A percentile compares a stretch with the other conserved stretches of the same genome.
These are phyloP conservation scores for Galagoides demidoff DNA, from an alignment of 2,797 vertebrate species.

Conservation along the genomic window DNA sequence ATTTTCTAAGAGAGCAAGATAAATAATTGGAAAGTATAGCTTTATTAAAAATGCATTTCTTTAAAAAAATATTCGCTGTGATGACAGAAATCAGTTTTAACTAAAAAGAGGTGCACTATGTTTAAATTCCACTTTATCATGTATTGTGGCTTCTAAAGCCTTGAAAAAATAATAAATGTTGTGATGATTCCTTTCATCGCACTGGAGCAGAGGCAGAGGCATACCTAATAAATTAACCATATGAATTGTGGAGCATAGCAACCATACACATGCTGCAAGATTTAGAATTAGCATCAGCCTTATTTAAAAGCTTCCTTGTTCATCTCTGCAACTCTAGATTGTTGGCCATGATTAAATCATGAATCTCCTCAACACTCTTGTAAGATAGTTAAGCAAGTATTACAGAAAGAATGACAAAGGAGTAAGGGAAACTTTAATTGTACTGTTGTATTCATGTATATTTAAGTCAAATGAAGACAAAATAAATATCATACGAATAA, in stretches of 20 bases:
- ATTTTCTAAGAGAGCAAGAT: background rate
- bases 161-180: background rate
- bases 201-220: background rate
- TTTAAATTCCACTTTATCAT: background rate
- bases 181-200: background rate
- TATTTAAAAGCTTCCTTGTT: slow-evolving; percentile 42
- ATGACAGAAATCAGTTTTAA: background rate
- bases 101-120: background rate
- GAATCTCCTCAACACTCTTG: background rate
- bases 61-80: background rate
- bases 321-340: background rate
- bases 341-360: slow-evolving; percentile 15
- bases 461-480: background rate
- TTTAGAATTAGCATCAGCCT: slow-evolving; percentile 16
- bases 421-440: background rate
- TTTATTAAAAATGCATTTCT: slow-evolving; percentile 7
- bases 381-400: background rate
- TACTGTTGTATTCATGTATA: background rate
- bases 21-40: background rate
- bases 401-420: background rate
- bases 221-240: background rate
- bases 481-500: background rate
- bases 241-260: background rate
- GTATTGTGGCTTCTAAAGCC: background rate
- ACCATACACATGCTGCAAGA: background rate